Evolutionary conservation across 2,888 invertebrate genomes (phyloP).

Genomic region (Hydrotaea cyrtoneurina): DNA sequence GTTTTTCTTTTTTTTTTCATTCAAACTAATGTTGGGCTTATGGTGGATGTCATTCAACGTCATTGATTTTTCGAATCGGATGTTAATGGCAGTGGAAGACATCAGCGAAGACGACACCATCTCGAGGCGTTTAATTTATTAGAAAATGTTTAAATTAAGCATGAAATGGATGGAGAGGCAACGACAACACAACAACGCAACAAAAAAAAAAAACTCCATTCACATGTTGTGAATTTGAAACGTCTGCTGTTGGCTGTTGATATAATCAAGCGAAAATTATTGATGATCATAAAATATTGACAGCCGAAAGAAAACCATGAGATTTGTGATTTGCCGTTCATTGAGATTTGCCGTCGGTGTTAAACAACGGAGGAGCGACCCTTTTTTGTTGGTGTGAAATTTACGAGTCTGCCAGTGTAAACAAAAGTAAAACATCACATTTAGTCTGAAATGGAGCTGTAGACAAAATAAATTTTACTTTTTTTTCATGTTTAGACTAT

Average conservation of each 20-base stretch:
- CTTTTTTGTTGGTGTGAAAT: neutral
- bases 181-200: too few species aligned
- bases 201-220: neutral
- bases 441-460: neutral
- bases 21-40: neutral
- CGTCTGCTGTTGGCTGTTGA: neutral
- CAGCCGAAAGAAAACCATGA: constrained; percentile 26
- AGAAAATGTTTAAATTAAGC: constrained; percentile 25
- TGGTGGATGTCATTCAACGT: neutral
- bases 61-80: too few species aligned
- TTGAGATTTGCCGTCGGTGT: neutral
- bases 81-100: neutral
- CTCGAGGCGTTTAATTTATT: constrained; percentile 15
- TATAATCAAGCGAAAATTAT: constrained; percentile 9
- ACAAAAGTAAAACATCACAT: neutral
- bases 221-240: neutral
- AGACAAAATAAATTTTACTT: neutral
- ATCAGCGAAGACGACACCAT: neutral
- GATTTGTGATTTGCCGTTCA: constrained; percentile 1
- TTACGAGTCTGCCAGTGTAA: constrained; percentile 11
- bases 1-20: neutral
- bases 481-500: neutral
- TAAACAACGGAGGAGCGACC: constrained; percentile 1
- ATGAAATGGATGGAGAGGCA: constrained; percentile 1
- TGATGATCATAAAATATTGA: constrained; percentile 26